Conservation (phyloP, 2,888 invertebrate species). For the Orthosia gothica region DNA sequence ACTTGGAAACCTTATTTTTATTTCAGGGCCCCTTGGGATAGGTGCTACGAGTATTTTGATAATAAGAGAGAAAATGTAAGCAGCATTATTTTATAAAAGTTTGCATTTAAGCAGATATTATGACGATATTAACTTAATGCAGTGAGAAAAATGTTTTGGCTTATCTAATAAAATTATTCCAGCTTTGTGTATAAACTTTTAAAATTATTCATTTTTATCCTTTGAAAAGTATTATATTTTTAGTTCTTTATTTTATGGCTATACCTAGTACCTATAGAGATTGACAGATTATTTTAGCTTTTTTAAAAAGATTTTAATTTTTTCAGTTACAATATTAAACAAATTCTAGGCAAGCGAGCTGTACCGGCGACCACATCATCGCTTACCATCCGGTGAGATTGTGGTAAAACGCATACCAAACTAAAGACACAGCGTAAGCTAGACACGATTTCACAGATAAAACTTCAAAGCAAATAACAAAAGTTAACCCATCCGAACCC, state of each 20-base stretch:
- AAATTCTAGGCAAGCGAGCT: neutral
- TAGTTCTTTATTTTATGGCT: neutral
- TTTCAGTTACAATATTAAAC: neutral
- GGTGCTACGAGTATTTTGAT: too few species aligned
- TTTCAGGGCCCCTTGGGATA: too few species aligned
- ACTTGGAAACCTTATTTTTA: too few species aligned
- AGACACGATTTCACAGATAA: neutral
- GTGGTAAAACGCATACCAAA: too few species aligned
- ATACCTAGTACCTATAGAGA: neutral
- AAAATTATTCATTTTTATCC: neutral
- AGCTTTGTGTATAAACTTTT: conserved; percentile 13
- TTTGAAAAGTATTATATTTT: neutral
- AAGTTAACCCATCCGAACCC: neutral
- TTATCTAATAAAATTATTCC: conserved; percentile 10
- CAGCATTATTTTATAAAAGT: conserved; percentile 5
- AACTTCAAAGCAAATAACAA: neutral
- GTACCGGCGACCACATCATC: too few species aligned
- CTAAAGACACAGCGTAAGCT: neutral
- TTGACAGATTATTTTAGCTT: neutral
- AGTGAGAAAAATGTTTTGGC: neutral
- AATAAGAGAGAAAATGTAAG: too few species aligned
- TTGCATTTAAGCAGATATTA: neutral
- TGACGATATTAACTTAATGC: conserved; percentile 7
- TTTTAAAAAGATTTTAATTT: too few species aligned
- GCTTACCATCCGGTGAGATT: too few species aligned